Percentiles rank a stretch among this genome's conserved stretches.
phyloP scores from a whole-genome alignment of 92 coral and sea anemone genomes.

The Isaurus tuberculatus region DNA sequence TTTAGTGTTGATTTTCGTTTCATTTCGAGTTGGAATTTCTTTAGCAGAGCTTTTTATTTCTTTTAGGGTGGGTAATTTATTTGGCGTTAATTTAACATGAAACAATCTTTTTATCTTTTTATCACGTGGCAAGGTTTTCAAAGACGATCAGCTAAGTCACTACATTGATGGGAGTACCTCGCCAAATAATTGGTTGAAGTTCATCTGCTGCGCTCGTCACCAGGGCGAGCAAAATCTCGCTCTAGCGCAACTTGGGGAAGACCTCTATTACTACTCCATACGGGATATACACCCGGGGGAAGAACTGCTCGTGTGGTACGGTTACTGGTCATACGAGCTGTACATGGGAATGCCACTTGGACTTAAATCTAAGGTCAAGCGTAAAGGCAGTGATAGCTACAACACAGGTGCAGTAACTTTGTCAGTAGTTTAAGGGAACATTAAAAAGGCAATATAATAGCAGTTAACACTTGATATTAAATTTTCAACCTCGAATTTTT shows the following conservation, averaged over 20 bases:
- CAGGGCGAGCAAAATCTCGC: slow-evolving; percentile 69
- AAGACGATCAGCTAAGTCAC: slow-evolving; percentile 60
- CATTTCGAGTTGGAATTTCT: no score
- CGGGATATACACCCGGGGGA: slow-evolving; percentile 73
- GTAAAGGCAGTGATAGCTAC: neutral
- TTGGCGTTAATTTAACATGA: no score
- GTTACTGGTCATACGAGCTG: slow-evolving; percentile 61
- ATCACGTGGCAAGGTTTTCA: slow-evolving; percentile 55
- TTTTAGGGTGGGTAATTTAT: no score
- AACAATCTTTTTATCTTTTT: neutral
- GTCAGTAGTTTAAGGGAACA: no score
- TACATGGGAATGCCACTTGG: slow-evolving; percentile 78
- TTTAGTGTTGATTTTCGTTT: no score
- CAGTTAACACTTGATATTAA: no score
- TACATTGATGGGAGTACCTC: slow-evolving; percentile 70
- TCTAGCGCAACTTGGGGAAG: slow-evolving; percentile 63
- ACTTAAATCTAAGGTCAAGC: slow-evolving; percentile 29
- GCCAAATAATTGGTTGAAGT: slow-evolving; percentile 81
- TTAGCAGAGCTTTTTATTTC: no score
- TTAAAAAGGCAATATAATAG: no score
- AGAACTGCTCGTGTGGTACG: slow-evolving; percentile 83
- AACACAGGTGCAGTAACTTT: slow-evolving; percentile 10
- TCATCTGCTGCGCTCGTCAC: slow-evolving; percentile 74
- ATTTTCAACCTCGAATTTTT: no score
- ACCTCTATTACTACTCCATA: slow-evolving; percentile 73